Evolutionary conservation across 2,888 invertebrate genomes (phyloP), one percentile per base, ranked within the genome.

Genomic region (Ichneumoninae sp.): DNA sequence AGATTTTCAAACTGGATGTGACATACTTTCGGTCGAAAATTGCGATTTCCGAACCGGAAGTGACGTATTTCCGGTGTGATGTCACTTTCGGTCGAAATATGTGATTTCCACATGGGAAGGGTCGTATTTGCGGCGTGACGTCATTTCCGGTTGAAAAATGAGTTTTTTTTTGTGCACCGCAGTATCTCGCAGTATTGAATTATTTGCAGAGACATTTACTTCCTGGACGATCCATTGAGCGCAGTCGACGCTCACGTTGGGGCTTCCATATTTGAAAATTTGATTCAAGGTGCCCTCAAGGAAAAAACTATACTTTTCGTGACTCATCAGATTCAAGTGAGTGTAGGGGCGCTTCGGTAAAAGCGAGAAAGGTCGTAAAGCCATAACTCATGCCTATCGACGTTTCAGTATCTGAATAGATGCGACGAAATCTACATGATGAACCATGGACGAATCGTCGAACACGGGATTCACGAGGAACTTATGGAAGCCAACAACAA

Each of bases 391-490:
- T 26, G 13, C 8, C 50, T 44, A 33, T 65, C 10, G 22, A 78
- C 52, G 44, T 54, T 88, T 7, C 90, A 96, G 95, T 95, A 95
- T 91, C 90, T 96, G 78, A 94, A 93, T 80, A 93, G 94, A 71
- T 96, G 96, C 91, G 95, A 96, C 91, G 94, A 95, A 81, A 94
- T 96, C 47, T 92, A 95, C 50, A 94, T 95, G 83, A 93, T 96
- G 93, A 94, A 94, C 75, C 94, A 95, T 66, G 96, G 96, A 0
- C 90, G 92, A 81, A 94, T 96, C 33, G 92, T 94, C 3, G 95
- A 95, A 86, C 92, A 94, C 80, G 96, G 96, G 10, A 94, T 94
- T 36, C 96, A 96, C 87, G 91, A 93, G 1, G 92, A 94, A 63
- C 91, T 96, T 33, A 93, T 95, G 91, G 89, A 91, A 26, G 85